These are phyloP conservation scores for Ormyrus nitidulus DNA, from an alignment of 2,888 invertebrate species.

Conservation along the genomic window DNA sequence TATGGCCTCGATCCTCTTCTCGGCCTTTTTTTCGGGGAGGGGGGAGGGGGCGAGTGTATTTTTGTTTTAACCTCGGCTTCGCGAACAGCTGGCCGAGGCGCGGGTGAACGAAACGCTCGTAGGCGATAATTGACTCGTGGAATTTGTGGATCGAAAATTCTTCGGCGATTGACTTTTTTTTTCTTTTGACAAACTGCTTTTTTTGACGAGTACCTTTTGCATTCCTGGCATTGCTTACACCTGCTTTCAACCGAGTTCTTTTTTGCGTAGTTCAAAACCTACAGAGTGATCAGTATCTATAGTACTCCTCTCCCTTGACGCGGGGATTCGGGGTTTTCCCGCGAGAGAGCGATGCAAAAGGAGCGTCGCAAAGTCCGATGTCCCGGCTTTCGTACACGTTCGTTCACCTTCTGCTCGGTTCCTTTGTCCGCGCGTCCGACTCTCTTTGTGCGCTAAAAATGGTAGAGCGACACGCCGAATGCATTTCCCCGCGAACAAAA, in stretches of 20 bases:
- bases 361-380: not conserved
- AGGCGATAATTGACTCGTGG: slow-evolving; percentile 33
- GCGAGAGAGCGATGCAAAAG: slow-evolving; percentile 15
- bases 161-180: not conserved
- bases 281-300: too few species aligned
- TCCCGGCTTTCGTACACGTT: slow-evolving; percentile 25
- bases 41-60: not conserved
- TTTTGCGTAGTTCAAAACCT: too few species aligned
- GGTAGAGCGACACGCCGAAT: slow-evolving; percentile 33
- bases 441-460: slow-evolving; percentile 54
- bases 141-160: slow-evolving; percentile 9
- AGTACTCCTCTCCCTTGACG: too few species aligned
- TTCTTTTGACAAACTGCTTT: not conserved
- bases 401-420: slow-evolving; percentile 48
- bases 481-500: slow-evolving; percentile 29
- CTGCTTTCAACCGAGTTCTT: too few species aligned
- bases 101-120: not conserved
- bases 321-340: slow-evolving; percentile 29
- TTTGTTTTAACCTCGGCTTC: slow-evolving; percentile 4
- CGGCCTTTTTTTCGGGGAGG: not conserved
- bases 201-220: not conserved
- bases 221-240: too few species aligned
- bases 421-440: slow-evolving; percentile 31
- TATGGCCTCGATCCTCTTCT: slow-evolving; percentile 18
- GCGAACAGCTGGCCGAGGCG: not conserved